Evolutionary conservation across 1,140 invertebrate genomes (phyloP).

Genomic region (Geopemphigus sp.): DNA sequence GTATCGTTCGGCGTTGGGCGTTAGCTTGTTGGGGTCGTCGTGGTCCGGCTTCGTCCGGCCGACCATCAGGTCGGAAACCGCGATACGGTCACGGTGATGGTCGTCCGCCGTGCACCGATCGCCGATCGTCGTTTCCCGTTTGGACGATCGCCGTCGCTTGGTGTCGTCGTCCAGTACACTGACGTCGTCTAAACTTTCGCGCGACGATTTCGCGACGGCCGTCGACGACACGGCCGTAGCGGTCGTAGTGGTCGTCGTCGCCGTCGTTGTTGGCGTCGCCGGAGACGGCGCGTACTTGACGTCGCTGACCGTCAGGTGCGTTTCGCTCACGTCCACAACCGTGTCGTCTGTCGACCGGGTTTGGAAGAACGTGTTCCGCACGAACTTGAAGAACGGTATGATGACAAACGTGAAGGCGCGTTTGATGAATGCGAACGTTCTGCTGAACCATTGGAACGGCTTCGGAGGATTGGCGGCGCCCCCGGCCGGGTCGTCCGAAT

Average conservation of each 20-base stretch:
- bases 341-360: constrained; percentile 32
- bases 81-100: background rate
- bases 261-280: background rate
- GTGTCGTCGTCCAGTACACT: background rate
- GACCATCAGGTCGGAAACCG: background rate
- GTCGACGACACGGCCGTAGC: background rate
- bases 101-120: background rate
- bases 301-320: constrained; percentile 29
- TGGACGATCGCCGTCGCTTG: background rate
- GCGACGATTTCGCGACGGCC: background rate
- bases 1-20: constrained; percentile 3
- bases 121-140: background rate
- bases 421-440: constrained; percentile 29
- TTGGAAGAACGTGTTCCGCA: constrained; percentile 41
- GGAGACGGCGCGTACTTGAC: background rate
- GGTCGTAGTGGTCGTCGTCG: background rate
- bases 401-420: constrained; percentile 45
- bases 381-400: constrained; percentile 45
- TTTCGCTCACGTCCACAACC: constrained; percentile 46
- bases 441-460: constrained; percentile 29
- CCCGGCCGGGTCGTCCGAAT: background rate
- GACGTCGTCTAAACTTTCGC: background rate
- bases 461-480: background rate
- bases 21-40: background rate
- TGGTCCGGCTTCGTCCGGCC: background rate